Base-by-base conservation (phyloP, 2,113 vertebrate species). In the Anser brachyrhynchus region DNA sequence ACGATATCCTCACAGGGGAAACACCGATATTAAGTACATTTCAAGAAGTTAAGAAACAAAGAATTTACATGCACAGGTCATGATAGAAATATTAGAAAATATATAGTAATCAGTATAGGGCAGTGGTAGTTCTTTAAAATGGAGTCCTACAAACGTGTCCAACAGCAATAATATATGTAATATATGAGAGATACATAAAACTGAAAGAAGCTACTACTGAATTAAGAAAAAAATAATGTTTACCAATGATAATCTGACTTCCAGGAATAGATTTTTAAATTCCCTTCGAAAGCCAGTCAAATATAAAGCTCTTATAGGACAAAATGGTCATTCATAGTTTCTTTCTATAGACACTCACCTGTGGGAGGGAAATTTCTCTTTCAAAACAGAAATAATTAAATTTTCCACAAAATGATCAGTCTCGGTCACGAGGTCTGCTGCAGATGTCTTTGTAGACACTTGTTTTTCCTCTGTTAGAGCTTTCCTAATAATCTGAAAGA, bases 391-490 rank as follows among this genome's bases (percentile, higher is more conserved):
- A 94, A 99, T 98, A 78, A 99, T 99, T 51, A 99, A 90, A 21
- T 98, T 98, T 95, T 99, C 98, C 82, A 99, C 98, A 46, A 98
- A 97, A 71, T 98, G 98, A 92, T 99, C 99, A 3, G 98, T 98
- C 96, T 99, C 98, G 9, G 98, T 99, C 79, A 99, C 99, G 8
- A 99, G 98, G 87, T 99, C 98, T 37, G 97, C 98, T 33, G 98
- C 98, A 29, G 98, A 98, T 28, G 98, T 99, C 96, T 99, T 99
- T 43, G 98, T 98, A 26, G 98, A 98, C 79, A 99, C 98, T 35
- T 57, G 96, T 75, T 99, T 99, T 94, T 99, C 99, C 84, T 98
- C 98, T 62, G 97, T 98, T 49, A 99, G 97, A 66, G 98, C 98
- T 79, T 98, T 98, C 59, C 96, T 98, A 87, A 99, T 98, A 89